Base-by-base conservation (phyloP, 1,140 invertebrate species). In the Drosophila eugracilis region DNA sequence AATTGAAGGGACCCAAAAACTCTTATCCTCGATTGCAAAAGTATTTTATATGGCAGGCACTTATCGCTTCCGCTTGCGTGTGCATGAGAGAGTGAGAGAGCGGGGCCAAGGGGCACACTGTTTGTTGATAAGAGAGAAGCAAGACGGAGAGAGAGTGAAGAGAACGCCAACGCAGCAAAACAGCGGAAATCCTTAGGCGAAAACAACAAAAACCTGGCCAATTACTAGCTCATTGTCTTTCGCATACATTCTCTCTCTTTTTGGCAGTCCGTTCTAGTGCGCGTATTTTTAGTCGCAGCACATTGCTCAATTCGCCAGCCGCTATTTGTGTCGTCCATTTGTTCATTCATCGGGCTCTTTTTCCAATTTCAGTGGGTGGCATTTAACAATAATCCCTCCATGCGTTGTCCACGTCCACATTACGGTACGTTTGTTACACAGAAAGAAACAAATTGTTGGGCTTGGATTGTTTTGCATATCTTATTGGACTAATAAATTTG, bases 251-350 rank as follows among this genome's bases (percentile, higher is more conserved):
- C 21, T 22, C 42, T 50, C 44, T 47, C 59, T 75, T 65, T 71
- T 81, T 80, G 58, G 78, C 65, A 65, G 30, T 36, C n/a, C 22
- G 57, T 75, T 52, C 53, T 77, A 53, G 55, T 77, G 22, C 57
- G 39, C n/a, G 24, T 65, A 80, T 77, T 81, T 80, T 77, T 81
- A 81, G 78, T 69, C 30, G 6, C 53, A 69, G 32, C 62, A 32
- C 60, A 74, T 83, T 77, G 75, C 67, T 45, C 42, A 74, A 81
- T 67, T 67, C 70, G 41, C 75, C 24, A 15, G 28, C 57, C 32
- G 34, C 66, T 32, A 55, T 53, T 55, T 45, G 37, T 84, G 54
- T 50, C 75, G 60, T 39, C 58, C 53, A 47, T 45, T 36, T 34
- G 48, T 71, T 72, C 66, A 75, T 62, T 69, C 73, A 80, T 72